Evolutionary conservation across 2,888 invertebrate genomes (phyloP).

Genomic region (Lasioglossum oenotherae): DNA sequence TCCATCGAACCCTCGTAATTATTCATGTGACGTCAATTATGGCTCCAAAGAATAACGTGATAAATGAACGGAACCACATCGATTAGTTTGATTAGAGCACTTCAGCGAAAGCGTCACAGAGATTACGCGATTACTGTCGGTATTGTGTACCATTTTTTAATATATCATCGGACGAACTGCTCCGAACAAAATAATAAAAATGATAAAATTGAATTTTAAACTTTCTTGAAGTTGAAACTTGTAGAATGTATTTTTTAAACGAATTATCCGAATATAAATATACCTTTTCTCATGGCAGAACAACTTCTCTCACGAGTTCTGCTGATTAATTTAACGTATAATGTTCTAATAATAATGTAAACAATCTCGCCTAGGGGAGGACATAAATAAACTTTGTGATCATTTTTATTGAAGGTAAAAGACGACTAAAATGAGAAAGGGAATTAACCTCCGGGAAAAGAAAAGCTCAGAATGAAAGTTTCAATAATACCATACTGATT

Average conservation of each 20-base stretch:
- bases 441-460: neutral
- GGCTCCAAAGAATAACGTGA: neutral
- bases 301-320: neutral
- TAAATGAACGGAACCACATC: neutral
- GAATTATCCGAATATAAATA: neutral
- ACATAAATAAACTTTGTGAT: neutral
- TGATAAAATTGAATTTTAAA: no score
- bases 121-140: neutral
- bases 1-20: constrained; percentile 13
- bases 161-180: no score
- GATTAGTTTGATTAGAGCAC: constrained; percentile 7
- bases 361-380: neutral
- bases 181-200: no score
- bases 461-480: neutral
- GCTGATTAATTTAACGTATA: neutral
- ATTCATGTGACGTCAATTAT: constrained; percentile 6
- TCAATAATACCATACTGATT: neutral
- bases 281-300: neutral
- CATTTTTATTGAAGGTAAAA: neutral
- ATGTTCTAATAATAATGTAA: neutral
- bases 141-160: no score
- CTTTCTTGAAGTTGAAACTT: neutral
- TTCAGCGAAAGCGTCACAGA: neutral
- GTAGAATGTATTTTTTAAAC: neutral
- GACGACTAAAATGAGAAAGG: neutral